Conservation (phyloP, 2,113 vertebrate species). For the Phasianus colchicus region DNA sequence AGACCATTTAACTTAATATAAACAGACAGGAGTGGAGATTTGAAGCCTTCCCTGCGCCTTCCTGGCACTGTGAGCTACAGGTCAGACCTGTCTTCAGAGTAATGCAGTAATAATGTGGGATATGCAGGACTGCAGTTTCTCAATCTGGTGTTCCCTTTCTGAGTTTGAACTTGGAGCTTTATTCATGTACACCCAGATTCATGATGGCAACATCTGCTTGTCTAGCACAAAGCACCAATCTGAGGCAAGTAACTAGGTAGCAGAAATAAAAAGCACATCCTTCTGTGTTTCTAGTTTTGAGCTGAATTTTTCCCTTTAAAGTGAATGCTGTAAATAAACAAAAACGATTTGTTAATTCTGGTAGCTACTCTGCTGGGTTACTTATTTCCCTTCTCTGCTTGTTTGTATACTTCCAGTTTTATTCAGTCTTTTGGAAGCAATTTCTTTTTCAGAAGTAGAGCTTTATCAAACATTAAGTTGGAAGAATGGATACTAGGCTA, state of each 20-base stretch:
- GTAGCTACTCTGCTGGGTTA: neutral
- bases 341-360: neutral
- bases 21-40: neutral
- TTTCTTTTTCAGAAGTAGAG: neutral
- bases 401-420: neutral
- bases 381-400: neutral
- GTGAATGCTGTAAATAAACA: neutral
- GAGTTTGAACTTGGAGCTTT: neutral
- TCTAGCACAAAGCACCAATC: neutral
- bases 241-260: neutral
- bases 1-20: neutral
- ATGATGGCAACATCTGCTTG: neutral
- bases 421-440: neutral
- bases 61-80: neutral
- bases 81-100: neutral
- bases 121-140: neutral
- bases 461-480: neutral
- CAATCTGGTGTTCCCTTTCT: accelerated
- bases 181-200: neutral
- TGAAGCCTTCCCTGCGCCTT: neutral
- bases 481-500: neutral
- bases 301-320: neutral
- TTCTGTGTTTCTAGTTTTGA: neutral
- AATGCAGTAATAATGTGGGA: neutral
- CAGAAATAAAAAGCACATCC: neutral